phyloP scores from a whole-genome alignment of 37 sponge, comb jelly and placozoan genomes.

The Tethya wilhelma region DNA sequence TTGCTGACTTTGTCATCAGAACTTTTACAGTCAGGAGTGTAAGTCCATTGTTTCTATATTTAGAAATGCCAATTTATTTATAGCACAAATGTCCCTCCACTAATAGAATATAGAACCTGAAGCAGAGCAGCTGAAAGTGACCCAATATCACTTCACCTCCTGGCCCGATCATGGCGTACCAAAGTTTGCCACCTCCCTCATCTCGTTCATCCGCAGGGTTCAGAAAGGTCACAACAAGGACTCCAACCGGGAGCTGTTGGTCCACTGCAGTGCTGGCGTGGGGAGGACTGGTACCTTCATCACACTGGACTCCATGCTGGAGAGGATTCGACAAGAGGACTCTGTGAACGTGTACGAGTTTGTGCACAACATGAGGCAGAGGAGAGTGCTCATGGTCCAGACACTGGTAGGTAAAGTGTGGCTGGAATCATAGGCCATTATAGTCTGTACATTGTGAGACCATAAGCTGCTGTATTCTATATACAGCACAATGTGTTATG shows the following conservation, averaged over 20 bases:
- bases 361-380: slow-evolving; percentile 59
- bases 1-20: slow-evolving; percentile 80
- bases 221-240: slow-evolving; percentile 62
- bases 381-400: slow-evolving; percentile 77
- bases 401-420: slow-evolving; percentile 76
- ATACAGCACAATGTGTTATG: neutral
- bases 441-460: too few relatives aligned
- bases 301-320: slow-evolving; percentile 75
- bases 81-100: neutral
- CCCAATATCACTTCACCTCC: slow-evolving; percentile 68
- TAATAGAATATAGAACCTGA: neutral
- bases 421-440: too few relatives aligned
- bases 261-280: slow-evolving; percentile 93
- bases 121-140: slow-evolving; percentile 33
- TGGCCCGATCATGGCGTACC: slow-evolving; percentile 90
- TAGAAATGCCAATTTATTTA: neutral
- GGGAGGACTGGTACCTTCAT: slow-evolving; percentile 88
- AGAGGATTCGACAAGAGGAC: slow-evolving; percentile 49
- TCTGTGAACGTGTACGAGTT: slow-evolving; percentile 67
- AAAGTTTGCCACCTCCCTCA: slow-evolving; percentile 80
- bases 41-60: slow-evolving; percentile 7
- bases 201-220: slow-evolving; percentile 72
- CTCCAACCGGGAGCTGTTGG: slow-evolving; percentile 51
- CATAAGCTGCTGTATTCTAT: neutral
- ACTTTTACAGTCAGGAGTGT: slow-evolving; percentile 58